Percentiles rank a stretch among this genome's conserved stretches.
phyloP scores from a whole-genome alignment of 2,797 vertebrate genomes.

The Pygocentrus nattereri region DNA sequence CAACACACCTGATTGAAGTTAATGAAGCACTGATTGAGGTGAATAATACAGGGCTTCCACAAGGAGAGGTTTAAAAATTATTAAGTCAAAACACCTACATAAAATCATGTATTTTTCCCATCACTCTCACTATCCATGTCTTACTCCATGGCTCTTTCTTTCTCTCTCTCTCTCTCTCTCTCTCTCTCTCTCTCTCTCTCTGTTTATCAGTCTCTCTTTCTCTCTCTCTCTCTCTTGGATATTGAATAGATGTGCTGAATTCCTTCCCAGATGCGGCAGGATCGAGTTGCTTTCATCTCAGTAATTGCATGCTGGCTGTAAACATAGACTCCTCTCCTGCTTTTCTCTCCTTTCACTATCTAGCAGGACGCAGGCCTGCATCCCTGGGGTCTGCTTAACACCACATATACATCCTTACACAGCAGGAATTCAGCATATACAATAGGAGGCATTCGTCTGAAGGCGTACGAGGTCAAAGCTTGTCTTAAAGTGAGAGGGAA shows the following conservation, averaged over 20 bases:
- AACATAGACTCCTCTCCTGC: conserved; percentile 49
- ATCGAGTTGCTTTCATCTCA: conserved; percentile 49
- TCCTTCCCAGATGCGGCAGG: conserved; percentile 41
- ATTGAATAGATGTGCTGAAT: conserved; percentile 41
- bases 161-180: conserved; percentile 1
- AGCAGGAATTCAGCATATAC: conserved; percentile 30
- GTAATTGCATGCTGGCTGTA: conserved; percentile 51
- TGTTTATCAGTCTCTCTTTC: background rate
- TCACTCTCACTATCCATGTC: conserved; percentile 4
- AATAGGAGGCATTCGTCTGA: conserved; percentile 20
- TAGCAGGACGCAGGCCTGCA: conserved; percentile 32
- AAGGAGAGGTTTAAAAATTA: too few species aligned
- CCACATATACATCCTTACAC: conserved; percentile 33
- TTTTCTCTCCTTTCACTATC: conserved; percentile 45
- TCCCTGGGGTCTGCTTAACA: conserved; percentile 46
- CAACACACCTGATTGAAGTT: too few species aligned
- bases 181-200: conserved; percentile 26
- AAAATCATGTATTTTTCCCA: too few species aligned
- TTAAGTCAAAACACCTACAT: too few species aligned
- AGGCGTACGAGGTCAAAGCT: conserved; percentile 19
- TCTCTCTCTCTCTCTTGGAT: conserved; percentile 4
- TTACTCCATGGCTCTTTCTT: conserved; percentile 1
- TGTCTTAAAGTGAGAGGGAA: background rate
- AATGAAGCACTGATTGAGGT: too few species aligned
- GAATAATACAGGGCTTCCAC: too few species aligned